Evolutionary conservation across 2,113 vertebrate genomes (phyloP).

Genomic region (Nothoprocta pentlandii): DNA sequence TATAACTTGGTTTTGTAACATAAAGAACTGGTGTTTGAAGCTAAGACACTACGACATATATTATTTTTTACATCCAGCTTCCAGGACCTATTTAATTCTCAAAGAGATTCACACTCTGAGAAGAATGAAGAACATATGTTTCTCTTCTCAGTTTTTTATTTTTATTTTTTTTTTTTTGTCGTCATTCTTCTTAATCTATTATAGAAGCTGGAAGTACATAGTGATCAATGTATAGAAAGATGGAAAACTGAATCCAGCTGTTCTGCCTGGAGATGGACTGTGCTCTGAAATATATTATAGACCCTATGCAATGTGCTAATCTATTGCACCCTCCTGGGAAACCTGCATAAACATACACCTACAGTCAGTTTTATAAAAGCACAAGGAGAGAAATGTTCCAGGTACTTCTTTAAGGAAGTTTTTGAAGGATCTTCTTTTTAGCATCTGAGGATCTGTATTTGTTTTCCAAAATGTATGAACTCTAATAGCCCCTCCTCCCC

Average conservation of each 20-base stretch:
- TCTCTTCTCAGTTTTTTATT: neutral
- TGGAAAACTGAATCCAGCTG: neutral
- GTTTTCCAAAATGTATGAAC: neutral
- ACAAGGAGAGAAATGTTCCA: neutral
- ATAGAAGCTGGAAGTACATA: neutral
- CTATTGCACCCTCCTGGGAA: neutral
- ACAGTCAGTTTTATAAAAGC: neutral
- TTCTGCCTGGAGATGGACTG: neutral
- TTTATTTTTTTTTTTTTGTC: neutral
- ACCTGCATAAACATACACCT: neutral
- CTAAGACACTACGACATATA: neutral
- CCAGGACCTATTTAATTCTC: neutral
- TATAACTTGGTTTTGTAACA: neutral
- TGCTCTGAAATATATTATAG: neutral
- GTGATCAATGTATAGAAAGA: neutral
- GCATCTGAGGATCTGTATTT: neutral
- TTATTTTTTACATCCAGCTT: neutral
- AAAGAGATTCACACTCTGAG: neutral
- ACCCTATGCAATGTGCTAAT: neutral
- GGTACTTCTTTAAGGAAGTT: neutral
- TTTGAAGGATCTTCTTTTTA: neutral
- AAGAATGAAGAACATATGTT: neutral
- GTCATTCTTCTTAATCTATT: neutral
- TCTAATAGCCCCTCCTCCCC: neutral
- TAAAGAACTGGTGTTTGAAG: neutral